A percentile compares a stretch with the other conserved stretches of the same genome.
These are phyloP conservation scores for Cheirogaleus medius DNA, from an alignment of 2,113 vertebrate genomes.

Conservation along the genomic window DNA sequence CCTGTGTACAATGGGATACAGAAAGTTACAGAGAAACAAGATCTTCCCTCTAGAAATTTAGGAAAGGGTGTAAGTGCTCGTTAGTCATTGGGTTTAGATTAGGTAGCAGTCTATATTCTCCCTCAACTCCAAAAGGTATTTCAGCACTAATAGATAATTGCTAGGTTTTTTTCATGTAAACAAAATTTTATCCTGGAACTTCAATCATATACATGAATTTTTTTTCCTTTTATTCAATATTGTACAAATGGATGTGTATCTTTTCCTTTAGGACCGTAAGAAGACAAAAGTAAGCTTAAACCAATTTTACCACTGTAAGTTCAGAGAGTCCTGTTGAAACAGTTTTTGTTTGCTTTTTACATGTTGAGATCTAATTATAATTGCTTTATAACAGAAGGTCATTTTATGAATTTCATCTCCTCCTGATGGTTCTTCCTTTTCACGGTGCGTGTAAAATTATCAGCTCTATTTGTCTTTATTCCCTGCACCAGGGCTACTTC, in stretches of 20 bases:
- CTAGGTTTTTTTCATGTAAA: slow-evolving; percentile 8
- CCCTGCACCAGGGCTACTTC: background rate
- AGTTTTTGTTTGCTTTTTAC: slow-evolving; percentile 26
- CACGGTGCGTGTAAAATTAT: background rate
- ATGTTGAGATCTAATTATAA: slow-evolving; percentile 54
- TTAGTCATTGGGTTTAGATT: background rate
- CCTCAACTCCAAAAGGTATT: background rate
- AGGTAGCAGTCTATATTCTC: background rate
- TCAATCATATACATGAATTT: background rate
- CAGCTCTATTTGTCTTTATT: slow-evolving; percentile 36
- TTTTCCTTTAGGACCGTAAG: background rate
- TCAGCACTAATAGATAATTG: background rate
- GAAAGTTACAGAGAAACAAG: background rate
- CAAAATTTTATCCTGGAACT: background rate
- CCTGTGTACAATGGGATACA: background rate
- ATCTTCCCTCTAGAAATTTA: background rate
- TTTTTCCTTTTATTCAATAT: background rate
- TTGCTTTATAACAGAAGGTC: slow-evolving; percentile 39
- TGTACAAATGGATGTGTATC: background rate
- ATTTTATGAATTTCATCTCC: slow-evolving; percentile 53
- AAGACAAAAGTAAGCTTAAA: slow-evolving; percentile 11
- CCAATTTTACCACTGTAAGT: background rate
- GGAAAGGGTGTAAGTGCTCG: background rate
- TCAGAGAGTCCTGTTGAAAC: slow-evolving; percentile 3
- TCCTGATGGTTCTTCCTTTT: background rate